Conservation (phyloP, 2,888 invertebrate species). For the Drosophila meridiana region DNA sequence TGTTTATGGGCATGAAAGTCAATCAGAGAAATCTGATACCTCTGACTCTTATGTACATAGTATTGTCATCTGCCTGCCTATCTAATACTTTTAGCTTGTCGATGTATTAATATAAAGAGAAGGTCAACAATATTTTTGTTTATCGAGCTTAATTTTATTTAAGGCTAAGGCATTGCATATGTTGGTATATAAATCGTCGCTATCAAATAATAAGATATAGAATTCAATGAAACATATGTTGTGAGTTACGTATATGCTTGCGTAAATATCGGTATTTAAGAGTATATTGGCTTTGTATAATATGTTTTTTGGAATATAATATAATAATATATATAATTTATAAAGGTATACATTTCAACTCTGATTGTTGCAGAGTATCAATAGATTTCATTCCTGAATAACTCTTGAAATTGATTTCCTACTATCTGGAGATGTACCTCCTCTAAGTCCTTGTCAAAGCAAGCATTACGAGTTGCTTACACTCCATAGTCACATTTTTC, state of each 20-base stretch:
- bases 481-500: neutral
- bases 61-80: rapidly evolving
- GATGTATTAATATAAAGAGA: neutral
- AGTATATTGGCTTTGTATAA: neutral
- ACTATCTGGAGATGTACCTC: neutral
- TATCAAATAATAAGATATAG: neutral
- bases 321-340: no score
- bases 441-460: neutral
- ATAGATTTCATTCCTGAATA: no score
- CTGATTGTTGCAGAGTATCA: no score
- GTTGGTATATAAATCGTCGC: neutral
- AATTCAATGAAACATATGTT: neutral
- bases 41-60: neutral
- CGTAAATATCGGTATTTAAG: neutral
- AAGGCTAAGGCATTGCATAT: neutral
- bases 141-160: neutral
- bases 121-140: neutral
- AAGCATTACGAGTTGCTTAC: neutral
- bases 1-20: neutral
- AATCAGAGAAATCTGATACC: neutral
- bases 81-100: neutral
- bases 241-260: neutral
- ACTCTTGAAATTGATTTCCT: neutral
- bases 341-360: no score
- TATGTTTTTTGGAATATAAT: neutral